Evolutionary conservation across 2,797 vertebrate genomes (phyloP), one percentile per base, ranked within the genome.

Genomic region (Scomberomorus guttatus): DNA sequence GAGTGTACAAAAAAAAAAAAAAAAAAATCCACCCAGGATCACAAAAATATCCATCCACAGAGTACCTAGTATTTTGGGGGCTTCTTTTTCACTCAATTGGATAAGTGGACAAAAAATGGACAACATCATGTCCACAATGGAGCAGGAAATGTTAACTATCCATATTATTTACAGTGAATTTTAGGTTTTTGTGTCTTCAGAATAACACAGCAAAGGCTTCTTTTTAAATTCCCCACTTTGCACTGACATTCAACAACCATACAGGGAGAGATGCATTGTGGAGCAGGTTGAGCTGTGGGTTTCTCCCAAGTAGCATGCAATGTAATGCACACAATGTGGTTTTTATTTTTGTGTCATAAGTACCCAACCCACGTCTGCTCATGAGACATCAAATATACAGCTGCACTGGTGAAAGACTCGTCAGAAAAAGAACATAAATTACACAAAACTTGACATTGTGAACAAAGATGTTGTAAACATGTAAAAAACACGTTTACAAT

Each of bases 291-390:
- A 67, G 64, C 39, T 14, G 54, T 18, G 7, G 20, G 6, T 55
- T 57, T 66, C 34, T 61, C 7, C 18, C 67, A 27, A 77, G 50
- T 51, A 63, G 34, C 67, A 0, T 3, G 67, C 42, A 59, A 29
- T 27, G 55, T 63, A 25, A 66, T 52, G 24, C 57, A 72, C 34
- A 50, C 54, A 24, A 3, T 54, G 32, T 71, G 20, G 25, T 14
- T 75, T 80, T 76, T 57, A 39, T 75, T 81, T 68, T 52, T 55
- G 39, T 15, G 5, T 51, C n/a, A 18, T 51, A 67, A 56, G 37
- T 4, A 34, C 42, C 12, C 34, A 12, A 39, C 60, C 58, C 51
- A 60, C 1, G 2, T 58, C 24, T 42, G 32, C 32, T 78, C 58
- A 29, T 0, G 25, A 76, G 14, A 54, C 57, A 72, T 81, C 17